These are phyloP conservation scores for Sisor rabdophorus DNA, from an alignment of 2,113 vertebrate species.

Conservation along the genomic window DNA sequence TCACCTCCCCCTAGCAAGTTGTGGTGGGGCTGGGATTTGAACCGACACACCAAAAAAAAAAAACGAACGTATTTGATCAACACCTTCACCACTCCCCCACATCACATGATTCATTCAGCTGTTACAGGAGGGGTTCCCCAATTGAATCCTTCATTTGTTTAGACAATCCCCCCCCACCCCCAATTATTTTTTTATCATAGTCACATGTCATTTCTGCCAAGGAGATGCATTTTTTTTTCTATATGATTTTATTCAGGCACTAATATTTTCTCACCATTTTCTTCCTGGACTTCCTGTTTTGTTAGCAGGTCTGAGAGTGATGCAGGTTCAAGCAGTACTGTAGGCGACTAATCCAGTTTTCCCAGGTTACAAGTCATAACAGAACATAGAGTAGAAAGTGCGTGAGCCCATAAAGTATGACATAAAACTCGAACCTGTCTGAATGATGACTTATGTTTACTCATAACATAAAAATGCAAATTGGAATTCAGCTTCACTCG, in stretches of 20 bases:
- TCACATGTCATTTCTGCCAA: not conserved
- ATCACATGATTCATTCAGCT: too few species aligned
- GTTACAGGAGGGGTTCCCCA: too few species aligned
- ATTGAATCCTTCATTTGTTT: not conserved
- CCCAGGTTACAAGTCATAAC: constrained; percentile 8
- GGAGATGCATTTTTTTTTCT: too few species aligned
- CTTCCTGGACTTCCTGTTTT: not conserved
- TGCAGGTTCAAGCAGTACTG: not conserved
- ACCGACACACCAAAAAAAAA: too few species aligned
- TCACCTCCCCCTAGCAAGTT: too few species aligned
- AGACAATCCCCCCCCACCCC: not conserved
- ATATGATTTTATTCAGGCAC: too few species aligned
- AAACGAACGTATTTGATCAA: too few species aligned
- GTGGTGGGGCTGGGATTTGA: too few species aligned
- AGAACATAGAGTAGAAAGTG: not conserved
- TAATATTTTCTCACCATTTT: not conserved
- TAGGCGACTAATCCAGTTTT: not conserved
- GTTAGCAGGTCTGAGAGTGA: not conserved
- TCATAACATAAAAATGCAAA: not conserved
- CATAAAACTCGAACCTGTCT: not conserved
- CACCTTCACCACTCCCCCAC: too few species aligned
- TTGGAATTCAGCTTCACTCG: too few species aligned
- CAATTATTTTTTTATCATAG: not conserved
- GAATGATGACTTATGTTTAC: too few species aligned
- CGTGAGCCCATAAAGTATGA: not conserved